Conservation (phyloP, 2,113 vertebrate genomes). For the Epinephelus fuscoguttatus region DNA sequence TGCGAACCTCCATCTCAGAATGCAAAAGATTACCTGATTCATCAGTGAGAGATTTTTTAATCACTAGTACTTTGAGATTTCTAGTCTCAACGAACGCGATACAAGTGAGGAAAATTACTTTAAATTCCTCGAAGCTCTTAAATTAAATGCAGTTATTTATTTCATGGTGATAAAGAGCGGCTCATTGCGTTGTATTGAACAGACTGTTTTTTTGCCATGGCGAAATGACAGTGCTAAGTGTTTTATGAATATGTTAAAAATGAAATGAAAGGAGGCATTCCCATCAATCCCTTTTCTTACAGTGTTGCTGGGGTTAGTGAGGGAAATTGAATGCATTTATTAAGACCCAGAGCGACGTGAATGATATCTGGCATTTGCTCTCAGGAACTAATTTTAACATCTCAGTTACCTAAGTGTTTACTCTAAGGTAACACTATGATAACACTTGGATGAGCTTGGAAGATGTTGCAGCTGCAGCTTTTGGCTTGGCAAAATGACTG, state of each 20-base stretch:
- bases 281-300: background rate
- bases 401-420: background rate
- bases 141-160: conserved; percentile 23
- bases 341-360: background rate
- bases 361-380: conserved; percentile 6
- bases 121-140: conserved; percentile 2
- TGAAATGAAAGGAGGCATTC: conserved; percentile 2
- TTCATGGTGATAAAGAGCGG: conserved; percentile 2
- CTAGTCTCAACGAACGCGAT: conserved; percentile 2
- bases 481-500: background rate
- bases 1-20: conserved; percentile 8
- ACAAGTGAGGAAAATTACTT: conserved; percentile 13
- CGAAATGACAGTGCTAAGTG: conserved; percentile 10
- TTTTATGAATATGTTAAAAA: conserved; percentile 23
- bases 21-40: conserved; percentile 40
- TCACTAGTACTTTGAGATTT: conserved; percentile 1
- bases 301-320: background rate
- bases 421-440: background rate
- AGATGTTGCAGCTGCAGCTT: conserved; percentile 18
- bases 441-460: conserved; percentile 9
- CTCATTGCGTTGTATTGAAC: conserved; percentile 3
- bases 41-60: conserved; percentile 22
- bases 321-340: background rate
- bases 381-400: background rate
- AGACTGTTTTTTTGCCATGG: background rate